Percentiles rank a stretch among this genome's conserved stretches.
phyloP scores from a whole-genome alignment of 2,797 vertebrate genomes.

The Yasuhikotakia modesta region DNA sequence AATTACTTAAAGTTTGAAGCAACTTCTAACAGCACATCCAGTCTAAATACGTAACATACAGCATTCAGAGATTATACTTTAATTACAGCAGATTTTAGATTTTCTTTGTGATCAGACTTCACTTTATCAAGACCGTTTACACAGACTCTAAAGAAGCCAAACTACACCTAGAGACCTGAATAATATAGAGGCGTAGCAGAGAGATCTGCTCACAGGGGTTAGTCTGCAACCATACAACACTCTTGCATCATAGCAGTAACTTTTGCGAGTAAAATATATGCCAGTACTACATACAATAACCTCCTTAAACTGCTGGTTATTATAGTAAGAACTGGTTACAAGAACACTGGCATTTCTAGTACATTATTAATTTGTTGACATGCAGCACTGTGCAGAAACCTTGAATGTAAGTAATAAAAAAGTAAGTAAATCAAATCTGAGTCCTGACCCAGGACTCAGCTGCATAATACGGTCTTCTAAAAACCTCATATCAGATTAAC shows the following conservation, averaged over 20 bases:
- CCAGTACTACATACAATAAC: too few relatives aligned
- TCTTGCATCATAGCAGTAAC: background rate
- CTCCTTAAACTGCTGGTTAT: too few relatives aligned
- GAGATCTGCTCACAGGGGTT: background rate
- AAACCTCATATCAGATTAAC: slow-evolving; percentile 10
- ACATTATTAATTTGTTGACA: background rate
- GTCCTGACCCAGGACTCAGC: slow-evolving; percentile 15
- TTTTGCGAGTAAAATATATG: background rate
- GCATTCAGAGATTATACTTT: background rate
- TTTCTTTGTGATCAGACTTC: too few relatives aligned
- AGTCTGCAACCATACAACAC: background rate
- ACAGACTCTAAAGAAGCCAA: background rate
- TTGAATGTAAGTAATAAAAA: background rate
- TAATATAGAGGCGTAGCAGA: background rate
- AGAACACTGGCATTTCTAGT: too few relatives aligned
- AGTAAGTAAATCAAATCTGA: background rate
- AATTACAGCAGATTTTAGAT: too few relatives aligned
- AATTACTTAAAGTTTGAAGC: background rate
- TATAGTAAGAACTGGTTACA: too few relatives aligned
- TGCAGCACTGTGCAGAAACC: background rate
- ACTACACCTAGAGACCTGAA: background rate
- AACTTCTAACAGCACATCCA: background rate
- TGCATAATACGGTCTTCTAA: background rate
- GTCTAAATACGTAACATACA: background rate
- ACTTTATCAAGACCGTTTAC: too few relatives aligned